Evolutionary conservation across 2,888 invertebrate genomes (phyloP).

Genomic region (Scaptodrosophila latifasciaeformis): DNA sequence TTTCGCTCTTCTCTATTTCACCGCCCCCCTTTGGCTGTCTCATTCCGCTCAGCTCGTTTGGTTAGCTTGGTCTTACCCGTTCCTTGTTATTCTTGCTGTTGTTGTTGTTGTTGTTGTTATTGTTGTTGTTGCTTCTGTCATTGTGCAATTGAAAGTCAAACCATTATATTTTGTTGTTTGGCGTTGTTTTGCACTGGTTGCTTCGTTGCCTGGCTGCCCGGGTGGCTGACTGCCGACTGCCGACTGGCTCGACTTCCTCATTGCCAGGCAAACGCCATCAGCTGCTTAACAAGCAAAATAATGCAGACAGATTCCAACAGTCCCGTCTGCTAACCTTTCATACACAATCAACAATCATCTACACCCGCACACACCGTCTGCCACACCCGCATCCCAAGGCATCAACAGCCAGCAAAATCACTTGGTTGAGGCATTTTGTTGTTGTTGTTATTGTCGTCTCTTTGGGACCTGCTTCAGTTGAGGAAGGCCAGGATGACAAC

Average conservation of each 20-base stretch:
- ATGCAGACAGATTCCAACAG: conserved; percentile 34
- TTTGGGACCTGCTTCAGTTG: background rate
- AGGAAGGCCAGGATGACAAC: conserved; percentile 9
- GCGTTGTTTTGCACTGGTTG: conserved; percentile 45
- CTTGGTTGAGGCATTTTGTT: too few relatives aligned
- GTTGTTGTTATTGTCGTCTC: background rate
- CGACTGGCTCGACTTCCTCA: too few relatives aligned
- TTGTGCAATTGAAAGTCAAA: conserved; percentile 65
- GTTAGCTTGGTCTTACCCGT: conserved; percentile 10
- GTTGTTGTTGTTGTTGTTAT: conserved; percentile 10
- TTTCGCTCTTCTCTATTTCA: too few relatives aligned
- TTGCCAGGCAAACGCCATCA: too few relatives aligned
- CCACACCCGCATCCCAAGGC: background rate
- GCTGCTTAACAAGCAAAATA: conserved; percentile 62
- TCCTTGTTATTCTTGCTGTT: too few relatives aligned
- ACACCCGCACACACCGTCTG: too few relatives aligned
- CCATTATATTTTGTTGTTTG: conserved; percentile 43
- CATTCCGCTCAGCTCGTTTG: background rate
- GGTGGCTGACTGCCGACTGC: too few relatives aligned
- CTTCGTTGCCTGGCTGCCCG: conserved; percentile 2
- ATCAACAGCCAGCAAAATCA: background rate
- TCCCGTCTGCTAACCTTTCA: background rate
- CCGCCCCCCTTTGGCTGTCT: background rate
- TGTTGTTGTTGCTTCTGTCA: conserved; percentile 30
- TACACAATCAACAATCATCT: background rate